phyloP scores from a whole-genome alignment of 2,888 invertebrate species.

The Thalpophila matura region DNA sequence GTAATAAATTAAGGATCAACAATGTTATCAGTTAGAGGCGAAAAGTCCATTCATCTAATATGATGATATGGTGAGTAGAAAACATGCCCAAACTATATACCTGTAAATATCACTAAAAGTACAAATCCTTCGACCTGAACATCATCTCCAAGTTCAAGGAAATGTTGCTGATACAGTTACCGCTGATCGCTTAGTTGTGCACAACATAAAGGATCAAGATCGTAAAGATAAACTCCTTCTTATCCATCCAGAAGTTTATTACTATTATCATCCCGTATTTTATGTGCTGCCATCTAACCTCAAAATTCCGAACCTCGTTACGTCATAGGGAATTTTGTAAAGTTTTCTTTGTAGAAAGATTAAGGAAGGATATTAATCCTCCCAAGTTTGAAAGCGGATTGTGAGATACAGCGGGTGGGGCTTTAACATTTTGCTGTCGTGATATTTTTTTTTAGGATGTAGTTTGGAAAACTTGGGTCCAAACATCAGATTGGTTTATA shows the following conservation, averaged over 20 bases:
- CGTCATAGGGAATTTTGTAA: conserved; percentile 48
- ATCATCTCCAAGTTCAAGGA: neutral
- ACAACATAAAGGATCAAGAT: conserved; percentile 42
- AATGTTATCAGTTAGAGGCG: too few relatives aligned
- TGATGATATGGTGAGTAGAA: too few relatives aligned
- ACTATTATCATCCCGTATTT: conserved; percentile 47
- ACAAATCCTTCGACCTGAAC: neutral
- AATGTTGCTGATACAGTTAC: conserved; percentile 38
- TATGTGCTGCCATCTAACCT: conserved; percentile 56
- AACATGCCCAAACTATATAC: neutral
- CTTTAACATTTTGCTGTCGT: conserved; percentile 23
- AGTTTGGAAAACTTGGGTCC: conserved; percentile 1
- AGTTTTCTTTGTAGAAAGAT: conserved; percentile 59
- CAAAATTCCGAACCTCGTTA: conserved; percentile 47
- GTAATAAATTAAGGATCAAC: too few relatives aligned
- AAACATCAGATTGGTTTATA: neutral
- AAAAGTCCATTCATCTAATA: too few relatives aligned
- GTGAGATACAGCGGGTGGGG: conserved; percentile 40
- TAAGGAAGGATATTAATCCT: conserved; percentile 52
- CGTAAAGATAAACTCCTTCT: conserved; percentile 53
- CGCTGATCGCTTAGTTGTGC: conserved; percentile 45
- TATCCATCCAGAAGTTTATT: conserved; percentile 56
- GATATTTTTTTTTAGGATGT: conserved; percentile 18
- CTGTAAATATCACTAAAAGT: neutral
- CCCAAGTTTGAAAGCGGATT: conserved; percentile 52